Evolutionary conservation across 2,797 vertebrate species (phyloP).

Genomic region (Paratrypauchen microcephalus): DNA sequence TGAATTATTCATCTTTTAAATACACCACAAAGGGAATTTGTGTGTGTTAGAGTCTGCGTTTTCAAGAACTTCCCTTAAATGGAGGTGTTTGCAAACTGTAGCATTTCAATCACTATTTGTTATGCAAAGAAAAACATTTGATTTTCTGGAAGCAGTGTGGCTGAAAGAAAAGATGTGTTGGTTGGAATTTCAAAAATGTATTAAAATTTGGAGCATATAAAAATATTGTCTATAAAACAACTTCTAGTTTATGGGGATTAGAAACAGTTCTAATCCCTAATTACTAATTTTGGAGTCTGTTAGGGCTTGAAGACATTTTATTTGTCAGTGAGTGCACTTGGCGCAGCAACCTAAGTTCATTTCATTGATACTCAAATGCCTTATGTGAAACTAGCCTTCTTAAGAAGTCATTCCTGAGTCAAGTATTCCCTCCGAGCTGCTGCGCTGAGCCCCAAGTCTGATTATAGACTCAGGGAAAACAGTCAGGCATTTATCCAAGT

Average conservation of each 20-base stretch:
- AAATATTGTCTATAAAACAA: background rate
- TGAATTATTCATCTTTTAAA: conserved; percentile 20
- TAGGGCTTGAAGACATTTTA: conserved; percentile 2
- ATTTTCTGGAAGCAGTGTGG: conserved; percentile 12
- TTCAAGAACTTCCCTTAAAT: background rate
- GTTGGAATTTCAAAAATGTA: conserved; percentile 7
- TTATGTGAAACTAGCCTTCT: conserved; percentile 41
- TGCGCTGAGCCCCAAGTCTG: conserved; percentile 67
- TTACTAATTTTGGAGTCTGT: conserved; percentile 1
- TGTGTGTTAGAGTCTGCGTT: conserved; percentile 16
- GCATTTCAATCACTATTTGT: background rate
- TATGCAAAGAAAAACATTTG: conserved; percentile 12
- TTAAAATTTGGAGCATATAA: background rate
- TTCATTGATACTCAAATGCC: conserved; percentile 44
- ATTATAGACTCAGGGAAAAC: conserved; percentile 74
- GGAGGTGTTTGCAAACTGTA: conserved; percentile 2
- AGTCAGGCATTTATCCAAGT: conserved; percentile 81
- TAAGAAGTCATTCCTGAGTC: conserved; percentile 61
- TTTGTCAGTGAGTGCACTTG: conserved; percentile 24
- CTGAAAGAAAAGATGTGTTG: background rate
- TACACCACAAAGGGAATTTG: conserved; percentile 7
- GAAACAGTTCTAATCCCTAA: background rate
- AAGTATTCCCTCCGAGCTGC: conserved; percentile 61
- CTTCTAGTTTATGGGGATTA: background rate
- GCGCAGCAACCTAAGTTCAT: conserved; percentile 30